These are phyloP conservation scores for Rhinogobius similis DNA, from an alignment of 2,113 vertebrate genomes.

Conservation along the genomic window DNA sequence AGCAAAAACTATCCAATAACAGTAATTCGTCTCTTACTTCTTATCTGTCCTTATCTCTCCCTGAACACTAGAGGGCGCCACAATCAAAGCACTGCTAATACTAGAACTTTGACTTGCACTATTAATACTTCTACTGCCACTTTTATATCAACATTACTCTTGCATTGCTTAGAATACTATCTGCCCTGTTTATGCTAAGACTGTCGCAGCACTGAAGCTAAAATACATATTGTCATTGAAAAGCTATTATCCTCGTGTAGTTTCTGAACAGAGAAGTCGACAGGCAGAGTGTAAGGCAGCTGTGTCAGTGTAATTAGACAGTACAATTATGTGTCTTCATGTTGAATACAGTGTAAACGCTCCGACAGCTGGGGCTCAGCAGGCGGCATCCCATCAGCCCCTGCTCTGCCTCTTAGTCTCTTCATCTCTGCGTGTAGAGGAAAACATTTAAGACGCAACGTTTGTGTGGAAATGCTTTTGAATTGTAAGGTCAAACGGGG, in stretches of 20 bases:
- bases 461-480: slow-evolving; percentile 4
- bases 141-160: too few relatives aligned
- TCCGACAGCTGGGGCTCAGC: slow-evolving; percentile 51
- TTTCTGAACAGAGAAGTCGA: slow-evolving; percentile 41
- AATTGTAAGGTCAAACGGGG: background rate
- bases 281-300: slow-evolving; percentile 40
- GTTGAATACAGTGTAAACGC: slow-evolving; percentile 28
- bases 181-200: too few relatives aligned
- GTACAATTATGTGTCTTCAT: slow-evolving; percentile 57
- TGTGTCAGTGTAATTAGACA: slow-evolving; percentile 62
- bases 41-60: background rate
- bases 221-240: background rate
- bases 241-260: slow-evolving; percentile 26
- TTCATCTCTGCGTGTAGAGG: slow-evolving; percentile 21
- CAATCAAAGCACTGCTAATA: slow-evolving; percentile 20
- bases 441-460: background rate
- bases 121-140: too few relatives aligned
- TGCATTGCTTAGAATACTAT: too few relatives aligned
- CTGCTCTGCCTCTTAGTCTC: slow-evolving; percentile 22
- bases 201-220: too few relatives aligned
- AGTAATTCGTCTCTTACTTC: too few relatives aligned
- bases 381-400: background rate
- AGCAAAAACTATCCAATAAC: too few relatives aligned
- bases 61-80: slow-evolving; percentile 68
- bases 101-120: background rate